A percentile compares a stretch with the other conserved stretches of the same genome.
These are phyloP conservation scores for Saccostrea glomerata DNA, from an alignment of 1,140 invertebrate genomes.

Conservation along the genomic window DNA sequence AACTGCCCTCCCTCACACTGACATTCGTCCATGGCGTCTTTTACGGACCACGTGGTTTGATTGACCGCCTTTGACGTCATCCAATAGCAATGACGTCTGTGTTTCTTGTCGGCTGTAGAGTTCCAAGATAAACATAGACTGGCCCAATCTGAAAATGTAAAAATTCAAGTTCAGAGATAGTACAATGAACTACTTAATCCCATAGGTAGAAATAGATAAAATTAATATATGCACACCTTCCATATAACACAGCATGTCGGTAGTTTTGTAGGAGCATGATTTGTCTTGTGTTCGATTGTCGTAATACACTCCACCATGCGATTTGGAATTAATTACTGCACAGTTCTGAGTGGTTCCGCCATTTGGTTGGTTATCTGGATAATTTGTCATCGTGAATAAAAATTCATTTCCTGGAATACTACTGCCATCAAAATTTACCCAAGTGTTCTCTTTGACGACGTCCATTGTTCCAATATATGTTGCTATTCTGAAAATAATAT, in stretches of 20 bases:
- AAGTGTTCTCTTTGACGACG: not conserved
- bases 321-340: not conserved
- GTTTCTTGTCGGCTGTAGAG: not conserved
- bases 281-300: not conserved
- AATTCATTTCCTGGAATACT: not conserved
- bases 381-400: not conserved
- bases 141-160: not conserved
- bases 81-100: not conserved
- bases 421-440: constrained; percentile 5
- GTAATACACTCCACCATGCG: not conserved
- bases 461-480: not conserved
- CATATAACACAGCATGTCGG: not conserved
- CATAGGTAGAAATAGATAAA: too few relatives aligned
- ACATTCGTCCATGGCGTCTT: not conserved
- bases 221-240: not conserved
- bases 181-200: not conserved
- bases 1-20: not conserved
- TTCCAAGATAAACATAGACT: not conserved
- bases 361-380: not conserved
- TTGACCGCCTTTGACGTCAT: not conserved
- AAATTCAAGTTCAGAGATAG: too few relatives aligned
- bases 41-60: not conserved
- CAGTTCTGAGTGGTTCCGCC: not conserved
- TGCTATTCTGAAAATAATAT: not conserved
- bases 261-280: not conserved